These are phyloP conservation scores for Phycodurus eques DNA, from an alignment of 2,113 vertebrate genomes.

Conservation along the genomic window DNA sequence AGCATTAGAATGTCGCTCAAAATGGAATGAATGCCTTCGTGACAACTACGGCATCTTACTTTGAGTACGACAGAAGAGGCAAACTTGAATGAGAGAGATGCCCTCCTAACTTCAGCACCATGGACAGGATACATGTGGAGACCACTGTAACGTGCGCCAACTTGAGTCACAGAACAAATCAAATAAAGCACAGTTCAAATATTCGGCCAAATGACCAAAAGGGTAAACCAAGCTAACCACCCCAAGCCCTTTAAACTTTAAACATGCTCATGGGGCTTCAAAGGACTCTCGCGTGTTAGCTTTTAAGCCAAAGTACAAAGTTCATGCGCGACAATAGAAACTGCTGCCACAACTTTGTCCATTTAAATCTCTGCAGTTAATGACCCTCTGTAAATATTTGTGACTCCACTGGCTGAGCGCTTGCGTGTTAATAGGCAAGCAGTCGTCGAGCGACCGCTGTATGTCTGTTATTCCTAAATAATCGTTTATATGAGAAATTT, in stretches of 20 bases:
- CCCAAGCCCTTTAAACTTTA: not conserved
- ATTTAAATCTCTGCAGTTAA: conserved; percentile 1
- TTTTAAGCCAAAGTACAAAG: conserved; percentile 6
- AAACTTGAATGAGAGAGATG: not conserved
- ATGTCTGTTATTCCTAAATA: not conserved
- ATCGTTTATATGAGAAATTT: not conserved
- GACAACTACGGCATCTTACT: no score
- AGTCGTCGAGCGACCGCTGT: not conserved
- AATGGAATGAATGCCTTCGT: no score
- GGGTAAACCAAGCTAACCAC: not conserved
- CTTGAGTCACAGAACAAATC: not conserved
- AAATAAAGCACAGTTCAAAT: not conserved
- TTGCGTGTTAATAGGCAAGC: not conserved
- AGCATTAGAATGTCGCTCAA: no score
- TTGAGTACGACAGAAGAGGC: not conserved
- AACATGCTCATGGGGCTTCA: not conserved
- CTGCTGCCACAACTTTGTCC: not conserved
- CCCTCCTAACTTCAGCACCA: not conserved
- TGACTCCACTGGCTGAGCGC: not conserved
- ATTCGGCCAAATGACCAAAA: not conserved
- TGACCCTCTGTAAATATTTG: not conserved
- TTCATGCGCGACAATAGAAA: not conserved
- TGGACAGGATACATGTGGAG: not conserved
- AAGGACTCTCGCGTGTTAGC: not conserved
- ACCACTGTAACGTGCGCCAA: not conserved